Evolutionary conservation across 1,140 invertebrate genomes (phyloP), one percentile per base, ranked within the genome.

Genomic region (Diorhabda carinulata): DNA sequence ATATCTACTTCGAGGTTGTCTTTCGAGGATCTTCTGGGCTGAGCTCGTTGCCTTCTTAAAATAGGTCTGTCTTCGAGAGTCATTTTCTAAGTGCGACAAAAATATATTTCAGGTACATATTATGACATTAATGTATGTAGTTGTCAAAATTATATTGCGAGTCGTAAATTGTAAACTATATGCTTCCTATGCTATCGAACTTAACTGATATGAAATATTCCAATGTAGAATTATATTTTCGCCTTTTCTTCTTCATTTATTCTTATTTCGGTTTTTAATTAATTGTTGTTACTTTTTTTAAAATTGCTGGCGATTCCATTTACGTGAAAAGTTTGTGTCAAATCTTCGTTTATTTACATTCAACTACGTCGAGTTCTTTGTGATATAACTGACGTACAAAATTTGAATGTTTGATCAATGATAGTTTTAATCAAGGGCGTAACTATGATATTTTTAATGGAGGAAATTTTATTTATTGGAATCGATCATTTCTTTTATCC

Each of bases 21-120:
- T 65, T 57, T 58, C 3, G 64, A 65, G 10, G 40, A 43, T 5
- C n/a, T 40, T 43, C 58, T 66, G 47, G 6, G 6, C 9, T 52
- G 47, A n/a, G n/a, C 47, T n/a, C 47, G 6, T 10, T 60, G 65
- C 3, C 65, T 45, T 10, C 65, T 57, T 47, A 67, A 40, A 40
- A 67, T 67, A 9, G 65, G 42, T 67, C 57, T 67, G 58, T 67
- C 65, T 25, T 67, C 65, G 6, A 67, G 40, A n/a, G 65, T 67
- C 65, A 67, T 67, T 59, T 58, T 64, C 8, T 10, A 9, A 41
- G n/a, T 7, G 52, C 6, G 52, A 42, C 25, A 10, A 60, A 10
- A 42, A 6, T 3, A 60, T 42, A 25, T 60, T 60, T 62, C 61
- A 62, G 61, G 61, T 62, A 47, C 41, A 62, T 43, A 62, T 62